Base-by-base conservation (phyloP, 2,113 vertebrate genomes). In the Eulacestoma nigropectus region DNA sequence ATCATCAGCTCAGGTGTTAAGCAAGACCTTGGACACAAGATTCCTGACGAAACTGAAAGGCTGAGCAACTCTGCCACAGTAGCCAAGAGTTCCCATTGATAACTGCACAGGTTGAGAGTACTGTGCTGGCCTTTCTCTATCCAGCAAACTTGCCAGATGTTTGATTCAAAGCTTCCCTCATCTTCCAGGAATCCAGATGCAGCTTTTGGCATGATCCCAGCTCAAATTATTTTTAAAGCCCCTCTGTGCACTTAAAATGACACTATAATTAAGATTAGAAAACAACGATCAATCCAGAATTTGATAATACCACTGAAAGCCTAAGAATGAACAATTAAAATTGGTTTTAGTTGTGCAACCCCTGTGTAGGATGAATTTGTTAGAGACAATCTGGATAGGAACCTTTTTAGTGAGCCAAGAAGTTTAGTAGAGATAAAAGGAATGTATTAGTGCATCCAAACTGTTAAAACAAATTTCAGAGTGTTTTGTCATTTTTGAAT, bases 401-500 rank as follows among this genome's bases (percentile, higher is more conserved):
- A 95, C 80, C 60, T 89, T 79, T 81, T 49, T 86, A 90, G 50
- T 46, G 87, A 94, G 94, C 93, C 96, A 97, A 96, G 84, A 91
- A 89, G 84, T 84, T 94, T 86, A 97, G 77, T 62, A 96, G 46
- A 67, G 81, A 91, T 89, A 86, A 92, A 96, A 97, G 78, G 90
- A 94, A 95, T 91, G 87, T 73, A 47, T 88, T 85, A 87, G 68
- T 83, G 87, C 91, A 95, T 95, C 93, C 93, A 96, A 75, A 76
- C 11, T 70, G 70, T 85, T 87, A 83, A 89, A 96, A 73, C 57
- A 87, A 94, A 84, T 92, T 82, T 93, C 87, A 73, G 69, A 81
- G 44, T 62, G 26, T 68, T 94, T 96, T 91, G 74, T 81, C 47
- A 90, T 92, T 95, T 87, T 76, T 39, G 69, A 97, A 56, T 64